Conservation (phyloP, 2,888 invertebrate genomes). For the Sphinx pinastri region DNA sequence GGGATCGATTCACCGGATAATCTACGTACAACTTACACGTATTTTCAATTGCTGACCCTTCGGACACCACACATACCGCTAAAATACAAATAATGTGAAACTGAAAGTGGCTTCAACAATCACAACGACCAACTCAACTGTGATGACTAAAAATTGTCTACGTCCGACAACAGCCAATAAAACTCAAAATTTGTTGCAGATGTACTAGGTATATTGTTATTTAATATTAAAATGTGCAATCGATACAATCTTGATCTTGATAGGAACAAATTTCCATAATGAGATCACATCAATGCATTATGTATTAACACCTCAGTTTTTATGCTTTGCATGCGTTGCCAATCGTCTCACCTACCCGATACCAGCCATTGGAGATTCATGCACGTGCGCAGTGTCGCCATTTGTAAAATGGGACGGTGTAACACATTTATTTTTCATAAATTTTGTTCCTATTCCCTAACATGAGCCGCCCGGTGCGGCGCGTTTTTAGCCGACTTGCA, state of each 20-base stretch:
- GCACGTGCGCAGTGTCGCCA: background rate
- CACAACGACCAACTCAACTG: no score
- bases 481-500: no score
- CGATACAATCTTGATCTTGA: background rate
- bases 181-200: background rate
- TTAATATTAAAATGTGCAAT: background rate
- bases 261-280: constrained; percentile 7
- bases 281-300: constrained; percentile 12
- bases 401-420: background rate
- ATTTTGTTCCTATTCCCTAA: background rate
- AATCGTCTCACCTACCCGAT: background rate
- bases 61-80: no score
- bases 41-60: no score
- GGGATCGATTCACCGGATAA: no score
- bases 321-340: background rate
- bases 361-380: background rate
- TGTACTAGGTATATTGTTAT: background rate
- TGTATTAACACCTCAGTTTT: background rate
- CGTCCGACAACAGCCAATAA: no score
- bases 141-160: no score
- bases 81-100: no score
- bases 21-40: no score
- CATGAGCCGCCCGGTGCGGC: no score
- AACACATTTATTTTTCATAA: background rate
- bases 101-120: no score